A percentile compares a stretch with the other conserved stretches of the same genome.
Conservation (phyloP, 1,140 invertebrate species). For the Zaprionus camerounensis region DNA sequence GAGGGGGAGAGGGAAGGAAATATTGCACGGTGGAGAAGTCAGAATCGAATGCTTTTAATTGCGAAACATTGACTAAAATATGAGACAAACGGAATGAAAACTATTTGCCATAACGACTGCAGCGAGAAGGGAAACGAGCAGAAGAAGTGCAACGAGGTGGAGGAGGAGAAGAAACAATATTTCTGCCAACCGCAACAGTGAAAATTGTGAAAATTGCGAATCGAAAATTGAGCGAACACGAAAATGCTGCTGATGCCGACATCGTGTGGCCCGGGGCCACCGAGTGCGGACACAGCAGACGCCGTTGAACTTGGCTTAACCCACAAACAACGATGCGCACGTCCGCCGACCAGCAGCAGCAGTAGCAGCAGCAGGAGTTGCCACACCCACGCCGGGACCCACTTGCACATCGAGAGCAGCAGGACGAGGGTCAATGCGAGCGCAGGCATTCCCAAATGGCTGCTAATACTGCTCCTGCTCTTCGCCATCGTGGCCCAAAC, state of each 20-base stretch:
- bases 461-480: constrained; percentile 76
- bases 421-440: constrained; percentile 29
- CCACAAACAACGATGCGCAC: constrained; percentile 22
- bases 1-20: constrained; percentile 7
- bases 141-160: constrained; percentile 27
- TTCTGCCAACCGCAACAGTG: constrained; percentile 36
- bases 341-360: constrained; percentile 10
- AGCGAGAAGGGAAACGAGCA: not conserved
- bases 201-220: constrained; percentile 56
- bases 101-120: constrained; percentile 13
- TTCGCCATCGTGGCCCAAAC: constrained; percentile 70
- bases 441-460: constrained; percentile 71
- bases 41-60: constrained; percentile 80
- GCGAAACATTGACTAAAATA: constrained; percentile 72
- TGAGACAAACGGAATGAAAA: constrained; percentile 55
- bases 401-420: constrained; percentile 6
- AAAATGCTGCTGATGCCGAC: constrained; percentile 79
- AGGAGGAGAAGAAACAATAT: constrained; percentile 38
- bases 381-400: constrained; percentile 2
- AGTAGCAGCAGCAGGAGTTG: not conserved
- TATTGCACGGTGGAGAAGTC: constrained; percentile 50
- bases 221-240: constrained; percentile 51
- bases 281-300: constrained; percentile 24
- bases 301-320: constrained; percentile 39
- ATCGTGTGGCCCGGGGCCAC: constrained; percentile 82